These are phyloP conservation scores for Patella ulyssiponensis DNA, from an alignment of 2,888 invertebrate species.

Conservation along the genomic window DNA sequence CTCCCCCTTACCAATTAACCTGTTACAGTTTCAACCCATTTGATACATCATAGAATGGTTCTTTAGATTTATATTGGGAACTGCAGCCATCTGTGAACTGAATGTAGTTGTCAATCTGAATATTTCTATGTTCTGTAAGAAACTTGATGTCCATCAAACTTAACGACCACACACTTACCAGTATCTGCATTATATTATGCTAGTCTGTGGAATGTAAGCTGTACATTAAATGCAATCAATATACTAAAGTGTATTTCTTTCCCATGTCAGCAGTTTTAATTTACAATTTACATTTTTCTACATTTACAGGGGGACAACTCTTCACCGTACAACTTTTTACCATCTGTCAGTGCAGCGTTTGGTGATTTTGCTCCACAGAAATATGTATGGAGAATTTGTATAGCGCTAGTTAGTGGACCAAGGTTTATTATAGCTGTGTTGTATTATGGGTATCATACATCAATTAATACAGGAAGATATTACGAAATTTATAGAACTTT, in stretches of 20 bases:
- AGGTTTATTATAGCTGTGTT: conserved; percentile 85
- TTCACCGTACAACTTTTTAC: conserved; percentile 86
- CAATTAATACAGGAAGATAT: conserved; percentile 44
- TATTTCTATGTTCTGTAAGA: conserved; percentile 22
- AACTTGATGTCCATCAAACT: too few relatives aligned
- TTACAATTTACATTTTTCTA: neutral
- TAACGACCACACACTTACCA: too few relatives aligned
- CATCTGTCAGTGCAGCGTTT: conserved; percentile 95
- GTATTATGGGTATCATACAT: conserved; percentile 78
- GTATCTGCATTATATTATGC: too few relatives aligned
- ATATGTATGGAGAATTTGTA: conserved; percentile 92
- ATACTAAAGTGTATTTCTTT: too few relatives aligned
- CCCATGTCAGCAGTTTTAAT: too few relatives aligned
- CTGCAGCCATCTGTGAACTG: conserved; percentile 34
- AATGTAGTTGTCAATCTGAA: conserved; percentile 30
- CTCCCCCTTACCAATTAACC: too few relatives aligned
- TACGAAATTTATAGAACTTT: conserved; percentile 45
- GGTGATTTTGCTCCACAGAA: conserved; percentile 89
- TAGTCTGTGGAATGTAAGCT: too few relatives aligned
- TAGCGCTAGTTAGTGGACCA: conserved; percentile 88
- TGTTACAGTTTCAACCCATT: too few relatives aligned
- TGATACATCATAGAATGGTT: too few relatives aligned
- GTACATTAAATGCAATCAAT: too few relatives aligned
- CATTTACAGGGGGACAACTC: conserved; percentile 76
- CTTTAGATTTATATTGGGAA: too few relatives aligned